These are phyloP conservation scores for Bellardia pandia DNA, from an alignment of 2,888 invertebrate species.

Conservation along the genomic window DNA sequence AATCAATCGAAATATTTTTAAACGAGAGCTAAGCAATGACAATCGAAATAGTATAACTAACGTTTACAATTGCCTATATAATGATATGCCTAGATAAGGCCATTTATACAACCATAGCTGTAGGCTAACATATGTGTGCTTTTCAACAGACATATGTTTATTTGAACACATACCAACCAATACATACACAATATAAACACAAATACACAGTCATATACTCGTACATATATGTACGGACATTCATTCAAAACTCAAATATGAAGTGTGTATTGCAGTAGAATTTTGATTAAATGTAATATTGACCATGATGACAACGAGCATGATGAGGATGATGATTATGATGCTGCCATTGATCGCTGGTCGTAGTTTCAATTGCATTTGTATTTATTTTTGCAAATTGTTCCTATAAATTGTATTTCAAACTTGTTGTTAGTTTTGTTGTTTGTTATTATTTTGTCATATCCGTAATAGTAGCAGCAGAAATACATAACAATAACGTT, in stretches of 20 bases:
- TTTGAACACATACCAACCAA: not conserved
- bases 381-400: slow-evolving; percentile 20
- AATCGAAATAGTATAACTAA: no score
- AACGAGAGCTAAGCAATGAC: no score
- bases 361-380: slow-evolving; percentile 1
- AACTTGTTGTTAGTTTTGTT: slow-evolving; percentile 17
- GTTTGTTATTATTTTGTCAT: slow-evolving; percentile 23
- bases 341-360: slow-evolving; percentile 12
- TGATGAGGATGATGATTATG: not conserved
- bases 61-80: no score
- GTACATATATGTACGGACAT: slow-evolving; percentile 14
- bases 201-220: not conserved
- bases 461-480: not conserved
- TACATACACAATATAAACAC: not conserved
- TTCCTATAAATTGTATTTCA: slow-evolving; percentile 36
- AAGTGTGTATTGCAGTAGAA: slow-evolving; percentile 13
- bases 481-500: not conserved
- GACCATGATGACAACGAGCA: slow-evolving; percentile 36
- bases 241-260: slow-evolving; percentile 1
- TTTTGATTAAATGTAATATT: slow-evolving; percentile 41
- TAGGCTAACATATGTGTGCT: not conserved
- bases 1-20: no score
- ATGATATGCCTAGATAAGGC: not conserved
- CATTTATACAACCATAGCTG: not conserved
- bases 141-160: slow-evolving; percentile 31